Evolutionary conservation across 1,140 invertebrate genomes (phyloP).

Genomic region (Tyrophagus putrescentiae): DNA sequence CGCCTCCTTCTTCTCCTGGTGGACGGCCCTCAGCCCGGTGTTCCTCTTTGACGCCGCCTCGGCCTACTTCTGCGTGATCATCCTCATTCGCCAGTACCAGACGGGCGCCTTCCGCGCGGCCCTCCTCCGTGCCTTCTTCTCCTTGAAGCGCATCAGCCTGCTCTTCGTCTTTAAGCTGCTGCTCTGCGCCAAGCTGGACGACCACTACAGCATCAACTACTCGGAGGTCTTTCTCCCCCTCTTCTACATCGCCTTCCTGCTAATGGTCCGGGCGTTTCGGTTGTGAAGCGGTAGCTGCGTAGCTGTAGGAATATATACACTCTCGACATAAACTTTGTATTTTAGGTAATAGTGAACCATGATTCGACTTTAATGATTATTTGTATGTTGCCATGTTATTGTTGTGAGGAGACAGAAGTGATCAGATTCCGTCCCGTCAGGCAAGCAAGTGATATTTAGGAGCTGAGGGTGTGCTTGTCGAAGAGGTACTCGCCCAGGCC

Average conservation of each 20-base stretch:
- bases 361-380: too few species aligned
- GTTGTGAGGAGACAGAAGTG: too few species aligned
- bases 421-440: too few species aligned
- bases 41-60: slow-evolving; percentile 80
- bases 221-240: slow-evolving; percentile 78
- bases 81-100: slow-evolving; percentile 77
- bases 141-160: slow-evolving; percentile 60
- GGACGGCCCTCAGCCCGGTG: slow-evolving; percentile 70
- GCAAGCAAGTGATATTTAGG: background rate
- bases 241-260: slow-evolving; percentile 71
- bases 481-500: slow-evolving; percentile 47
- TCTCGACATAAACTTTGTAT: background rate
- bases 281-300: background rate
- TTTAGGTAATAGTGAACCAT: background rate
- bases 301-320: too few species aligned
- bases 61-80: slow-evolving; percentile 82
- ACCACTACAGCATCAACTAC: slow-evolving; percentile 59
- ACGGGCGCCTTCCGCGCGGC: slow-evolving; percentile 48
- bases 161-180: slow-evolving; percentile 84
- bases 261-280: slow-evolving; percentile 75
- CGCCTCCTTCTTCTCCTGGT: slow-evolving; percentile 23
- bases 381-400: background rate
- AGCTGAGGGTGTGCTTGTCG: slow-evolving; percentile 38
- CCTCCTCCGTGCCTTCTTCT: slow-evolving; percentile 64
- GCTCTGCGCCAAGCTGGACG: slow-evolving; percentile 69